Evolutionary conservation across 2,888 invertebrate species (phyloP), one percentile per base, ranked within the genome.

Genomic region (Drosophila maculinotata): DNA sequence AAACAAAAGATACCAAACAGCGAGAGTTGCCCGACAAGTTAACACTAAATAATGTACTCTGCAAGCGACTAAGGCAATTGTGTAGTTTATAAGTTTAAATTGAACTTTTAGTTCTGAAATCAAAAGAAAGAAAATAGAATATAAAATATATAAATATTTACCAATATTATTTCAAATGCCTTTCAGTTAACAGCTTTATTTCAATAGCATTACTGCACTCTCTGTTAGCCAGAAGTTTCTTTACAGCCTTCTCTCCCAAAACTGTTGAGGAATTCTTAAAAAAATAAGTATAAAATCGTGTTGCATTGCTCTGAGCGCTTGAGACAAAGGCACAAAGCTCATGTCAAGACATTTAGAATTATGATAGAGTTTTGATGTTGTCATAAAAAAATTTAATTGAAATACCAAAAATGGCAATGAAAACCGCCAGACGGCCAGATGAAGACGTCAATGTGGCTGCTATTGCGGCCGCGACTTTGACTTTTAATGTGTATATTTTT

Each of bases 341-440:
- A 82, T 76, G 86, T 85, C 83, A 80, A 52, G 56, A 66, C 78
- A 65, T 83, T 85, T 83, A 85, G 83, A 83, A 86, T 89, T 89
- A 89, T 88, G 89, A 89, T 89, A 89, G 84, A 87, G 86, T 89
- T 87, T 89, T 89, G 87, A 89, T 89, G 87, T 87, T 89, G 87
- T 86, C 85, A 89, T 88, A 88, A 89, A 89, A 87, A 90, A 89
- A 89, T 89, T 90, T 90, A 90, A 90, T 90, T 90, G 89, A 90
- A 90, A 90, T 90, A 89, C 89, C 90, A 88, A 89, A 90, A 90
- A 89, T 87, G 89, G 90, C 79, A 80, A 78, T 69, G 84, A 65
- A 78, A 73, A 58, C 69, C 56, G 53, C 45, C 53, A 44, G 69
- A 56, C 47, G 38, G 28, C 17, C 48, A 44, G 67, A 77, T 70